Percentiles rank a stretch among this genome's conserved stretches.
Conservation (phyloP, 2,888 invertebrate species). For the Sycophila texana region DNA sequence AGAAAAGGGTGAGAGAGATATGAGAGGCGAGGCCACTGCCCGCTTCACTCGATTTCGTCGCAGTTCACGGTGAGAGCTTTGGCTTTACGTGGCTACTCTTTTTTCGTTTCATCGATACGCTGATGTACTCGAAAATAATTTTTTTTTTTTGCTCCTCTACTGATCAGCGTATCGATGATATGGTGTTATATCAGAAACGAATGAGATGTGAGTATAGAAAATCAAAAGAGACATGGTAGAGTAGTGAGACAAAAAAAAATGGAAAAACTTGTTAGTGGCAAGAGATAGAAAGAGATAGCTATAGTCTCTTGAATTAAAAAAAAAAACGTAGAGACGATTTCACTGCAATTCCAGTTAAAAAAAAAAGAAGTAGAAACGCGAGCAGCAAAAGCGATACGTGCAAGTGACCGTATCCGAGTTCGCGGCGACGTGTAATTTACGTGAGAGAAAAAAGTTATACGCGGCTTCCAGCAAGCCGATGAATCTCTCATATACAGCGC, state of each 20-base stretch:
- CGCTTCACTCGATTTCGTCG: too few species aligned
- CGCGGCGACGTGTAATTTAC: not conserved
- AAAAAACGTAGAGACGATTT: conserved; percentile 58
- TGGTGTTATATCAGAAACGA: not conserved
- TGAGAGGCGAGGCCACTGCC: not conserved
- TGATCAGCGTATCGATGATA: conserved; percentile 34
- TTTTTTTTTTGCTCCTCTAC: not conserved
- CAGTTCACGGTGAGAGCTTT: too few species aligned
- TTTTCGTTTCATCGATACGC: too few species aligned
- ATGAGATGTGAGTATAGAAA: conserved; percentile 16
- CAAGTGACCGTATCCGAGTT: conserved; percentile 53
- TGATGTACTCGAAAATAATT: too few species aligned
- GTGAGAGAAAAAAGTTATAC: too few species aligned
- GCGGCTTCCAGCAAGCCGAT: conserved; percentile 64
- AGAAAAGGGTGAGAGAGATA: conserved; percentile 50
- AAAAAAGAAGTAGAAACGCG: conserved; percentile 39
- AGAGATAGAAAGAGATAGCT: conserved; percentile 3
- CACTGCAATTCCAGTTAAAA: conserved; percentile 65
- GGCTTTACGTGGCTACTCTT: too few species aligned
- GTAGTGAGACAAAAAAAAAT: conserved; percentile 34
- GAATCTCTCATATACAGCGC: conserved; percentile 59
- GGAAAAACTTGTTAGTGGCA: conserved; percentile 59
- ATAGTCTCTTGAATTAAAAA: conserved; percentile 51
- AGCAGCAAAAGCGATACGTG: conserved; percentile 71
- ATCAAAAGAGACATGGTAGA: conserved; percentile 28